Base-by-base conservation (phyloP, 2,113 vertebrate species). In the Acinonyx jubatus region DNA sequence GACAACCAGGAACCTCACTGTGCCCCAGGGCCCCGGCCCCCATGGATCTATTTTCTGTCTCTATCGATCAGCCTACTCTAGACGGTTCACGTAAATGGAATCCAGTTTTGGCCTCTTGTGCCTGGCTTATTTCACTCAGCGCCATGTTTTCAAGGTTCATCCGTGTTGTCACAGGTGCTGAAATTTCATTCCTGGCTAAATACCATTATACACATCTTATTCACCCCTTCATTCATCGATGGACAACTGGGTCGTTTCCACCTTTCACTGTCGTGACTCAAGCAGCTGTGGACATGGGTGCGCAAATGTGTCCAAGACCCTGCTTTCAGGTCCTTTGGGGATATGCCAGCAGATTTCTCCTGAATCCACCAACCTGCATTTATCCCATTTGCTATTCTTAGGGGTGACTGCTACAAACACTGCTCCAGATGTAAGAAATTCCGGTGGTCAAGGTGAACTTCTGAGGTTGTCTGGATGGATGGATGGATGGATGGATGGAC, bases 31-130 rank as follows among this genome's bases (percentile, higher is more conserved):
- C 50, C 65, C 15, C 50, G 36, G n/a, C 29, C 65, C 48, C 2
- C 11, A 2, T 33, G 9, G 4, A 1, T 7, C 55, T 31, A 31
- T 69, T 65, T 23, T 50, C 57, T 3, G 19, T 21, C 76, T 65
- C 65, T 29, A 1, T 1, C n/a, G 52, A 18, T 10, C 21, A 12
- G 9, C 78, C 78, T 29, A 1, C 27, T 50, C 57, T 3, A 12
- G 14, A 38, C 3, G 12, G 18, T 25, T 48, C 16, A 0, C 1
- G 2, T 21, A 3, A 50, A 31, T 5, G 2, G 12, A 33, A 14
- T 31, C 48, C 4, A 13, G 13, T 1, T 2, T 8, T 0, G 2
- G 57, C 68, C 33, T 38, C 12, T 3, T 4, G 31, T 18, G 36
- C 68, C 61, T 55, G 21, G 68, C 57, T 76, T 73, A 50, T 48